Evolutionary conservation across 2,888 invertebrate species (phyloP).

Genomic region (Venustoraphidia nigricollis): DNA sequence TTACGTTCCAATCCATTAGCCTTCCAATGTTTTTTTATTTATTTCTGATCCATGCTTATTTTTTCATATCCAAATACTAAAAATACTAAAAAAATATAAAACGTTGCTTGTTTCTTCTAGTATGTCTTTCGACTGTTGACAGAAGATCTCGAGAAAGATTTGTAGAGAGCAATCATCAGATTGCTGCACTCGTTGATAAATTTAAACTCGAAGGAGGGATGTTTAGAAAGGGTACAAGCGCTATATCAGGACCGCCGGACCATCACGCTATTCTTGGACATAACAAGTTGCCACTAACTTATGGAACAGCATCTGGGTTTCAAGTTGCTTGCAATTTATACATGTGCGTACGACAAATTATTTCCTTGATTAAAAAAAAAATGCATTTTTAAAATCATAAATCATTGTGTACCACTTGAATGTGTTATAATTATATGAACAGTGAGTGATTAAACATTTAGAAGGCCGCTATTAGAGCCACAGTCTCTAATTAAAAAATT

Average conservation of each 20-base stretch:
- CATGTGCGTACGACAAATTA: conserved; percentile 31
- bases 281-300: conserved; percentile 57
- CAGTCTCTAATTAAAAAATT: too few species aligned
- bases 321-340: conserved; percentile 54
- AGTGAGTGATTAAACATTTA: too few species aligned
- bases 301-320: conserved; percentile 54
- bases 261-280: conserved; percentile 33
- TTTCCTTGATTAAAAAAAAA: background rate
- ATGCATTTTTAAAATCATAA: background rate
- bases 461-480: too few species aligned
- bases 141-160: conserved; percentile 78
- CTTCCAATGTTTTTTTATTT: too few species aligned
- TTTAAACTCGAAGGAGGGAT: conserved; percentile 75
- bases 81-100: conserved; percentile 3
- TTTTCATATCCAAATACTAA: background rate
- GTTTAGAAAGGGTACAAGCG: conserved; percentile 46
- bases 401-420: too few species aligned
- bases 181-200: conserved; percentile 78
- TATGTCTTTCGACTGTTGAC: conserved; percentile 63
- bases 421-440: too few species aligned
- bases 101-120: conserved; percentile 26
- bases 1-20: too few species aligned
- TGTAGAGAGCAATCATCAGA: conserved; percentile 85
- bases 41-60: background rate
- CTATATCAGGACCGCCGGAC: conserved; percentile 32